phyloP scores from a whole-genome alignment of 2,888 invertebrate genomes.

The Ormyrus rosae region DNA sequence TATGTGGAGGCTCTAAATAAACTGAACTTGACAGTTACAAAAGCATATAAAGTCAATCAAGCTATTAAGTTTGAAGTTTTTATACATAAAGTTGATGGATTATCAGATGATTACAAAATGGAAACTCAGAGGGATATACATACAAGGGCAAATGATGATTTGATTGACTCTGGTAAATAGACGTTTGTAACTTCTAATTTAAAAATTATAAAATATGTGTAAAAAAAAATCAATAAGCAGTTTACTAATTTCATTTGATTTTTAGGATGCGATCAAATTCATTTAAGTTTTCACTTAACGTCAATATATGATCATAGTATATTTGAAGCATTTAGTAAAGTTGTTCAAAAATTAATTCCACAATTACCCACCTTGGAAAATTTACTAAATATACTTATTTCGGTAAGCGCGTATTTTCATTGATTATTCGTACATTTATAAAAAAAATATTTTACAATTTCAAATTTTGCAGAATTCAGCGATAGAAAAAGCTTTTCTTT shows the following conservation, averaged over 20 bases:
- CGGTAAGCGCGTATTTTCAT: conserved; percentile 80
- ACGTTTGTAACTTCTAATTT: conserved; percentile 3
- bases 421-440: not conserved
- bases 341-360: conserved; percentile 98
- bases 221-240: too few relatives aligned
- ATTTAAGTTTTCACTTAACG: conserved; percentile 95
- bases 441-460: conserved; percentile 18
- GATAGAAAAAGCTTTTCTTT: conserved; percentile 99
- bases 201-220: not conserved
- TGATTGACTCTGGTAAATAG: conserved; percentile 88
- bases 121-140: conserved; percentile 99
- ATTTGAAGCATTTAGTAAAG: conserved; percentile 99
- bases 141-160: conserved; percentile 95
- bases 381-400: conserved; percentile 97
- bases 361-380: conserved; percentile 98
- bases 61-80: conserved; percentile 98
- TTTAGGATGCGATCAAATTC: conserved; percentile 87
- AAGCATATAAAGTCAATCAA: conserved; percentile 96
- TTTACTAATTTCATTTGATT: conserved; percentile 46
- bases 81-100: conserved; percentile 99
- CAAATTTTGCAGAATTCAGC: conserved; percentile 92
- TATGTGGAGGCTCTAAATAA: conserved; percentile 96
- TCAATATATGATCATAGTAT: conserved; percentile 99
- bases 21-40: conserved; percentile 93
- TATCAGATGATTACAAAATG: conserved; percentile 99